Evolutionary conservation across 2,797 vertebrate genomes (phyloP).

Genomic region (Falco concolor): DNA sequence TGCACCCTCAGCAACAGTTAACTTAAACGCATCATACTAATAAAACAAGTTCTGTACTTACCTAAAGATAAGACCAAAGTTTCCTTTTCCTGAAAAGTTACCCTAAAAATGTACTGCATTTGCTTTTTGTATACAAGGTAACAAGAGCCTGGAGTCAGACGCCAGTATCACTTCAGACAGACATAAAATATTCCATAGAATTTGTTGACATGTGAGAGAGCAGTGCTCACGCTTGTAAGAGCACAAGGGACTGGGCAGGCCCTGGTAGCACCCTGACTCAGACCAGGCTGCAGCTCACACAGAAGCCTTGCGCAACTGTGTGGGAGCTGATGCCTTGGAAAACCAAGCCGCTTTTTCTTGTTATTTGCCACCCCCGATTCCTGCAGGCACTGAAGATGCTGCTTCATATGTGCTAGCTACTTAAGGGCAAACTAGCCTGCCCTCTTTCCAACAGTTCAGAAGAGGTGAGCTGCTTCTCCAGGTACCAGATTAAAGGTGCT

Average conservation of each 20-base stretch:
- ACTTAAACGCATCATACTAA: neutral
- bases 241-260: accelerated
- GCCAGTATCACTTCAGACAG: neutral
- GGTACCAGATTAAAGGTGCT: neutral
- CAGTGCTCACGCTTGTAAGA: neutral
- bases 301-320: neutral
- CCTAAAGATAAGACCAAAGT: neutral
- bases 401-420: neutral
- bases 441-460: neutral
- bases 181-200: accelerated
- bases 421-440: neutral
- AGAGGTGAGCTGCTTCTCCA: neutral
- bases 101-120: neutral
- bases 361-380: neutral
- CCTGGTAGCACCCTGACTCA: neutral
- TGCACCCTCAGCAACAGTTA: neutral
- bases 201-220: neutral
- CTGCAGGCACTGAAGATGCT: neutral
- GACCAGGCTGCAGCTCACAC: neutral
- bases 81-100: neutral
- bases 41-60: neutral
- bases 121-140: neutral
- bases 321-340: neutral
- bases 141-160: accelerated
- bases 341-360: neutral